These are phyloP conservation scores for Linnaemya tessellans DNA, from an alignment of 2,888 invertebrate species.

Conservation along the genomic window DNA sequence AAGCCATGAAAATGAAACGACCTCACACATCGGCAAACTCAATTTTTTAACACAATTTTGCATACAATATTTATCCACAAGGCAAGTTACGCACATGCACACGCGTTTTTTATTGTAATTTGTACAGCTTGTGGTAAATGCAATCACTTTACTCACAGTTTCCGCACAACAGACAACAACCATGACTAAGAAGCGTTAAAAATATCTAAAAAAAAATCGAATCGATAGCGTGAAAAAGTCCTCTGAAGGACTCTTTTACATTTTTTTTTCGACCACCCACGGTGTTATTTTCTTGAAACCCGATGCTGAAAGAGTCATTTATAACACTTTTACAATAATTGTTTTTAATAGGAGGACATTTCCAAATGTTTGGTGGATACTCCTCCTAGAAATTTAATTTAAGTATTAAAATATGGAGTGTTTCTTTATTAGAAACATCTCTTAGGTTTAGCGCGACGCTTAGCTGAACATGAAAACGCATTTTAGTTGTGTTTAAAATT, in stretches of 20 bases:
- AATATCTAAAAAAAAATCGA: constrained; percentile 16
- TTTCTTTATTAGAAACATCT: background rate
- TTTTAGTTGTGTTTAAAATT: background rate
- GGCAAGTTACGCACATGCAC: background rate
- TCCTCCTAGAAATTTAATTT: constrained; percentile 1
- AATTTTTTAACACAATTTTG: constrained; percentile 69
- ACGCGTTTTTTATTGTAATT: background rate
- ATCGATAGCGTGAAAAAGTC: constrained; percentile 16
- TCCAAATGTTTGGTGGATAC: constrained; percentile 27
- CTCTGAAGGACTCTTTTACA: constrained; percentile 2
- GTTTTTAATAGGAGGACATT: background rate
- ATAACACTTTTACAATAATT: constrained; percentile 76
- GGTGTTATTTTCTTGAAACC: constrained; percentile 63
- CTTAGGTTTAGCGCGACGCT: background rate
- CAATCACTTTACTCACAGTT: constrained; percentile 27
- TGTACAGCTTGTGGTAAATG: constrained; percentile 5
- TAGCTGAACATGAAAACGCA: background rate
- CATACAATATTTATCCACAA: constrained; percentile 4
- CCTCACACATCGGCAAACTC: constrained; percentile 77
- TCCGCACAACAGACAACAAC: constrained; percentile 30
- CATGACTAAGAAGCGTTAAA: constrained; percentile 70
- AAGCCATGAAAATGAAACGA: constrained; percentile 67
- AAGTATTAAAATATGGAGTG: background rate
- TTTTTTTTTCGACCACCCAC: constrained; percentile 50
- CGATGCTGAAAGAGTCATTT: constrained; percentile 73